Evolutionary conservation across 1,140 invertebrate genomes (phyloP), one percentile per base, ranked within the genome.

Genomic region (Wasmannia auropunctata): DNA sequence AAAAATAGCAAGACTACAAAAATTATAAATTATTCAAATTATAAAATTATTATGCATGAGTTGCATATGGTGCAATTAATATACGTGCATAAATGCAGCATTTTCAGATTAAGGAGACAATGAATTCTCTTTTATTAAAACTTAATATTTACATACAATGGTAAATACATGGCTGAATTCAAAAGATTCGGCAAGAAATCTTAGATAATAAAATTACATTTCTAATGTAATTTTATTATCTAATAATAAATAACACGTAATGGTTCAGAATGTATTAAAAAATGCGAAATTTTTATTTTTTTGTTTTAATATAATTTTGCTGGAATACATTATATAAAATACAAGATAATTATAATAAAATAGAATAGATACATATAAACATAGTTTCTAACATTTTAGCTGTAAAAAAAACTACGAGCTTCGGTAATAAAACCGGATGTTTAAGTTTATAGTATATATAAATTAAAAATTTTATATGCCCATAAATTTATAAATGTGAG

Each of bases 241-340:
- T n/a, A n/a, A n/a, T n/a, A n/a, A n/a, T 5, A 63, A 46, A 31
- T 70, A 54, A 34, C 43, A 46, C 46, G 28, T 8, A 74, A 1
- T 49, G 19, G 0, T 31, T 22, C 14, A 40, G 6, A 31, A 51
- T 34, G 2, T 31, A 11, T 31, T 65, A 65, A 49, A n/a, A n/a
- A 76, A 43, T 40, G 16, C 16, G 8, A 28, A 37, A 37, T 58
- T 60, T 60, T 28, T 76, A 40, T 60, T 60, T 22, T n/a, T 51
- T 28, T 40, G 43, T 65, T 65, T 65, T 60, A 0, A 60, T 60
- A 76, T 60, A 62, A 62, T 76, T 31, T 76, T 62, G 14, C 0
- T 7, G 4, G 7, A 22, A 63, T 77, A 62, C 25, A 62, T 31
- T 75, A 22, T 22, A 49, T 22, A 46, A 49, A 14, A 16, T 77